phyloP scores from a whole-genome alignment of 2,888 invertebrate genomes.

The Galerucella calmariensis region DNA sequence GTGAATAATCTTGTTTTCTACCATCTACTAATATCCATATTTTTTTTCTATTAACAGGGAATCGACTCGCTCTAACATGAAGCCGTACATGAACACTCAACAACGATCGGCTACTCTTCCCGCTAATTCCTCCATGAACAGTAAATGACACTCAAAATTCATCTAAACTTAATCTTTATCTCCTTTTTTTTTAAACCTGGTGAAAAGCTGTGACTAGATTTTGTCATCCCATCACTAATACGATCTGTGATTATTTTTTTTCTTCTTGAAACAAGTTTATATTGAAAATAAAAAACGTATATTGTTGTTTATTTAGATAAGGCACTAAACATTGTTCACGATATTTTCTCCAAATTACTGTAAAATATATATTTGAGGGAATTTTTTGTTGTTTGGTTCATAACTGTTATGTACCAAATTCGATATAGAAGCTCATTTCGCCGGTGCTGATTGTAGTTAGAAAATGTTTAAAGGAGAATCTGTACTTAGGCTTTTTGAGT shows the following conservation, averaged over 20 bases:
- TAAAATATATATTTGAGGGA: too few species aligned
- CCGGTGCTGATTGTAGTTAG: constrained; percentile 15
- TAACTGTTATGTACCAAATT: background rate
- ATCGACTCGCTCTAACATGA: constrained; percentile 81
- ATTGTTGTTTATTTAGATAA: constrained; percentile 45
- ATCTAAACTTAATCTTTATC: constrained; percentile 14
- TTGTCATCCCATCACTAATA: constrained; percentile 47
- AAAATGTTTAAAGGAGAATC: background rate
- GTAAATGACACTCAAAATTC: constrained; percentile 60
- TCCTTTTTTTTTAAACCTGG: background rate
- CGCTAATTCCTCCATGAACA: constrained; percentile 82
- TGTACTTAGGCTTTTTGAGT: background rate
- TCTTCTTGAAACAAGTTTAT: constrained; percentile 40
- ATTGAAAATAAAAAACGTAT: constrained; percentile 32
- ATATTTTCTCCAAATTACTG: too few species aligned
- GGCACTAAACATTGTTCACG: constrained; percentile 45
- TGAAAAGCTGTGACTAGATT: too few species aligned
- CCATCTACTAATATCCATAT: constrained; percentile 36
- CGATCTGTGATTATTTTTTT: constrained; percentile 41
- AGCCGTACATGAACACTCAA: constrained; percentile 77
- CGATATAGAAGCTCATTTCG: constrained; percentile 7
- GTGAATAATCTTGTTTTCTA: background rate
- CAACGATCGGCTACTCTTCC: constrained; percentile 91
- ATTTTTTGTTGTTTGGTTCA: background rate
- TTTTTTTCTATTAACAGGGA: constrained; percentile 68